Evolutionary conservation across 2,113 vertebrate genomes (phyloP), one percentile per base, ranked within the genome.

Genomic region (Pachypanchax playfairii): DNA sequence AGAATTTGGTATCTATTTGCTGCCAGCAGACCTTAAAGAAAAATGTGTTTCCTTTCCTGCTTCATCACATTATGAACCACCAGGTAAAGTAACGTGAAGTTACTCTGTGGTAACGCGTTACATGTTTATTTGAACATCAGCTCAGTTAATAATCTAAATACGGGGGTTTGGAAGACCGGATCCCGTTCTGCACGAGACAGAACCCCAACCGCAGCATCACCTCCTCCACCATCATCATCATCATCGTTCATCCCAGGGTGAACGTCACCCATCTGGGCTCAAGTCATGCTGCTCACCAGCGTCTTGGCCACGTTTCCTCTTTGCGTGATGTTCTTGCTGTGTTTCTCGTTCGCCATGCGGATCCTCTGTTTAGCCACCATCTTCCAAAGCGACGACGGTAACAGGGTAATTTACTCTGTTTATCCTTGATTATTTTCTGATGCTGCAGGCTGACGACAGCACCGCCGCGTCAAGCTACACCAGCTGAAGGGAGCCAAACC

Each of bases 301-400:
- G 90, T 94, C 85, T 95, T 97, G 78, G 94, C 93, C 70, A 96
- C 94, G 85, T 97, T 96, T 33, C 95, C 94, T 52, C 96, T 86
- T 86, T 93, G 95, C 5, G 95, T 98, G 90, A 97, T 96, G 89
- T 96, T 96, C 86, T 98, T 97, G 91, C 96, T 97, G 91, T 97
- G 95, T 60, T 96, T 96, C 91, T 98, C 95, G 82, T 98, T 96
- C 31, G 94, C 95, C 95, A 96, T 96, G 6, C 95, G 94, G 90
- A 98, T 97, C 78, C 95, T 92, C 93, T 96, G 96, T 42, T 98
- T 98, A 55, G 96, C 95, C 75, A 97, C 95, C 96, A 97, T 96
- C 59, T 73, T 87, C 59, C 65, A 31, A 14, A 6, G 36, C 36
- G 36, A 48, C 26, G 17, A 47, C 8, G 22, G 26, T 13, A 43